These are phyloP conservation scores for Baccha elongata DNA, from an alignment of 2,888 invertebrate species.

Conservation along the genomic window DNA sequence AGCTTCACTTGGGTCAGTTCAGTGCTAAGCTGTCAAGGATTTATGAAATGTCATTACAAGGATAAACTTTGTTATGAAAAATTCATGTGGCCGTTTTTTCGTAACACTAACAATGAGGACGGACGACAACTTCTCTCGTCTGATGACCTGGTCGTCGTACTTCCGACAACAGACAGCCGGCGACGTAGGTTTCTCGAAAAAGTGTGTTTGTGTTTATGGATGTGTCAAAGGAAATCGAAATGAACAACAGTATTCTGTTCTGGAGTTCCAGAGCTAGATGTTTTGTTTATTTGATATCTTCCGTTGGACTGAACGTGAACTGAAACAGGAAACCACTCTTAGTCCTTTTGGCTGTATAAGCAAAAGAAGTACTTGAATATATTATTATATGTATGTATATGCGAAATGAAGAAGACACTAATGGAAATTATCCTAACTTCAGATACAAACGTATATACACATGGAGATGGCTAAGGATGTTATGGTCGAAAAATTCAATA, in stretches of 20 bases:
- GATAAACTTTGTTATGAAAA: constrained; percentile 73
- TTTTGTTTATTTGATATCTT: constrained; percentile 1
- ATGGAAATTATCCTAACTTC: constrained; percentile 28
- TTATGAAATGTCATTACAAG: constrained; percentile 72
- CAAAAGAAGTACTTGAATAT: not conserved
- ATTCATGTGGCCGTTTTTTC: constrained; percentile 70
- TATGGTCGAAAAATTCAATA: constrained; percentile 38
- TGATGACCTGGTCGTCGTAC: not conserved
- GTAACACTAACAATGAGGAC: constrained; percentile 63
- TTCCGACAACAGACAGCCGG: constrained; percentile 1
- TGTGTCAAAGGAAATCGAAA: constrained; percentile 66
- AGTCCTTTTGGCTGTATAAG: constrained; percentile 14
- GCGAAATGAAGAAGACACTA: not conserved
- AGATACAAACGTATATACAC: not conserved
- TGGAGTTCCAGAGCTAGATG: not conserved
- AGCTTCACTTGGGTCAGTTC: constrained; percentile 59
- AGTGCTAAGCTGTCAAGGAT: constrained; percentile 67
- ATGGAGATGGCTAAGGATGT: not conserved
- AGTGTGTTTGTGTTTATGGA: constrained; percentile 13
- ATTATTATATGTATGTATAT: not conserved
- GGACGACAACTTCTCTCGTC: constrained; percentile 8
- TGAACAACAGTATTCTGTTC: constrained; percentile 54
- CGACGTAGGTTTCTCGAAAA: too few relatives aligned
- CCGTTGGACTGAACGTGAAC: too few relatives aligned
- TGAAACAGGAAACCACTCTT: constrained; percentile 42